Base-by-base conservation (phyloP, 1,140 invertebrate species). In the Archivesica marissinica region DNA sequence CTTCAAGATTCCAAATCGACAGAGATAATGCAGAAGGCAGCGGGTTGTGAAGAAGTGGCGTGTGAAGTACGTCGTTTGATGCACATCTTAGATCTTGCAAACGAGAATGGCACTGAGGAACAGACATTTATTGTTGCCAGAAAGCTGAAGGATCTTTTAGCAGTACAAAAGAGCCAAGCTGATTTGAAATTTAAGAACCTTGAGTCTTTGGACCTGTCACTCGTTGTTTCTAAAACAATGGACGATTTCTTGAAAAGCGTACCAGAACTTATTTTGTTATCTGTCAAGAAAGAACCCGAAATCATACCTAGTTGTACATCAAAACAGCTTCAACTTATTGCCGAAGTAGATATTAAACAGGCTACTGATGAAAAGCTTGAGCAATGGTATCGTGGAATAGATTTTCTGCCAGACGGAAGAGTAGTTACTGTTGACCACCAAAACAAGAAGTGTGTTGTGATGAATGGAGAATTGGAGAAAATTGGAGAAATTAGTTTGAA, bases 401-500 rank as follows among this genome's bases (percentile, higher is more conserved):
- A 28, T 38, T 70, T 70, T 28, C 66, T 70, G 33, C 35, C 17
- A 13, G 66, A 70, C 30, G 66, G 35, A 3, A 38, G 66, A 38
- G 23, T 50, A 38, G 76, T 78, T 30, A 23, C 54, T 4, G 76
- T 78, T 20, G 38, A 78, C 28, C 20, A 64, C 13, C 59, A 59
- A 11, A 59, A 78, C 28, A 59, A 52, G 20, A 78, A 59, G n/a
- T 78, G 47, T 75, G 7, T 52, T 75, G 1, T 75, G 2, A 25
- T 75, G 47, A 52, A 52, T 52, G 28, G 41, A 25, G 35, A 28
- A 41, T 28, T 61, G 15, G 7, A 47, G 35, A 59, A 28, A 68
- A 13, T 78, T 39, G 30, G 38, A 52, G 54, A 59, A 59, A 3
- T 28, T 2, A 1, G 1, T 28, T 59, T 59, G 54, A 25, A 7